These are phyloP conservation scores for Gonioctena quinquepunctata DNA, from an alignment of 1,140 invertebrate genomes.

Conservation along the genomic window DNA sequence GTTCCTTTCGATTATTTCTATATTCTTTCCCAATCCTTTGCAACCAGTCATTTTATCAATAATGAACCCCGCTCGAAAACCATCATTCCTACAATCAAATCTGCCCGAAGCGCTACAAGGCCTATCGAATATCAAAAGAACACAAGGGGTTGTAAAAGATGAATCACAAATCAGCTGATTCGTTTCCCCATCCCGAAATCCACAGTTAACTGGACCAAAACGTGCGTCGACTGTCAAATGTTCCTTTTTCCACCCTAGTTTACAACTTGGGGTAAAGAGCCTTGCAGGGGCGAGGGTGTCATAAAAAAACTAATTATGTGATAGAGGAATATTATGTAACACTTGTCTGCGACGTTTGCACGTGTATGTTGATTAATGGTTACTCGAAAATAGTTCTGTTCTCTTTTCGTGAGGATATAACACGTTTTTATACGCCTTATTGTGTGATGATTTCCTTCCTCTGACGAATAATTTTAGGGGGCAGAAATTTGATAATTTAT, in stretches of 20 bases:
- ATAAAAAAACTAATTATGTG: slow-evolving; percentile 40
- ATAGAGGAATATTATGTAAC: slow-evolving; percentile 36
- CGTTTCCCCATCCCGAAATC: slow-evolving; percentile 30
- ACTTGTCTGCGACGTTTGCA: slow-evolving; percentile 34
- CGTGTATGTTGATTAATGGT: slow-evolving; percentile 27
- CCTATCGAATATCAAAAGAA: slow-evolving; percentile 14
- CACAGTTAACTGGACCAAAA: slow-evolving; percentile 43
- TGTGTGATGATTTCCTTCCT: too few species aligned
- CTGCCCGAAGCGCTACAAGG: slow-evolving; percentile 5
- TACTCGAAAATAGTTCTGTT: background rate
- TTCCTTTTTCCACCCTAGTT: slow-evolving; percentile 23
- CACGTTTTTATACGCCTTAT: too few species aligned
- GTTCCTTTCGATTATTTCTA: too few species aligned
- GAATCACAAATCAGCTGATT: slow-evolving; percentile 51
- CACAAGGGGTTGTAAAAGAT: slow-evolving; percentile 24
- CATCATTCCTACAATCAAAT: slow-evolving; percentile 15
- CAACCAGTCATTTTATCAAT: background rate
- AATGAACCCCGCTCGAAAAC: slow-evolving; percentile 4
- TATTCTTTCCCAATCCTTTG: too few species aligned
- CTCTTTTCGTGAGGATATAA: background rate
- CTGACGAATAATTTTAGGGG: too few species aligned
- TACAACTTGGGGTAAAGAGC: slow-evolving; percentile 12
- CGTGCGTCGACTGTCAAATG: slow-evolving; percentile 41
- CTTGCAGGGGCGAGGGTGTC: slow-evolving; percentile 17
- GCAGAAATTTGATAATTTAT: background rate